Conservation (phyloP, 1,140 invertebrate genomes). For the Pantala flavescens region DNA sequence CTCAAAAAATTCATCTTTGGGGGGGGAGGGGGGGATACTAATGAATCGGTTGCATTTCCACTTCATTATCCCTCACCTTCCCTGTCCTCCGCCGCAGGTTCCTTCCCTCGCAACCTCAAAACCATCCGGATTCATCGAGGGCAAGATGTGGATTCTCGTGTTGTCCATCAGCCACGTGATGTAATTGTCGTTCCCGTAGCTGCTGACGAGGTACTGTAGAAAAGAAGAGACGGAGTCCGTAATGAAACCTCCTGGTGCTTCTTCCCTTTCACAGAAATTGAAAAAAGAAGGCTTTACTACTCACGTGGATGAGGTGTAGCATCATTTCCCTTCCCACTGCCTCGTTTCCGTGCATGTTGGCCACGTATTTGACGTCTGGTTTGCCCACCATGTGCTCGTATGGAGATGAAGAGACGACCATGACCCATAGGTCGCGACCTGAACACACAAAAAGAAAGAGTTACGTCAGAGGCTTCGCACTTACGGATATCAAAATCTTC, state of each 20-base stretch:
- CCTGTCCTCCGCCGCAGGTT: constrained; percentile 71
- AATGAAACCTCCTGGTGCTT: neutral
- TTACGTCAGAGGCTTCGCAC: too few relatives aligned
- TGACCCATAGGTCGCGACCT: constrained; percentile 88
- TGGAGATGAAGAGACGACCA: constrained; percentile 81
- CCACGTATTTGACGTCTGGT: constrained; percentile 85
- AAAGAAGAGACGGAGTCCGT: constrained; percentile 15
- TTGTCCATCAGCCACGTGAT: constrained; percentile 79
- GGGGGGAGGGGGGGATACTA: too few relatives aligned
- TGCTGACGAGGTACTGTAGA: constrained; percentile 66
- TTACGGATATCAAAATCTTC: too few relatives aligned
- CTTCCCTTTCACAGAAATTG: too few relatives aligned
- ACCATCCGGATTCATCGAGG: constrained; percentile 87
- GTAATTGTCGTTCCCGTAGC: constrained; percentile 66
- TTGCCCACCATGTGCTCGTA: constrained; percentile 85
- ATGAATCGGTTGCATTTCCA: too few relatives aligned
- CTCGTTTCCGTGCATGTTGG: constrained; percentile 86
- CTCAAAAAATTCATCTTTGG: too few relatives aligned
- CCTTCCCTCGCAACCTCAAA: constrained; percentile 78
- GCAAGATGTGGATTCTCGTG: constrained; percentile 83
- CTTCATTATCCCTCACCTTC: constrained; percentile 45
- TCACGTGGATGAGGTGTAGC: constrained; percentile 73
- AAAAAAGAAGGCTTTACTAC: constrained; percentile 23
- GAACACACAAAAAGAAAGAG: constrained; percentile 21
- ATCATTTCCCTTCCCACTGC: constrained; percentile 79